Evolutionary conservation across 2,888 invertebrate species (phyloP), one percentile per base, ranked within the genome.

Genomic region (Chironomus tentans): DNA sequence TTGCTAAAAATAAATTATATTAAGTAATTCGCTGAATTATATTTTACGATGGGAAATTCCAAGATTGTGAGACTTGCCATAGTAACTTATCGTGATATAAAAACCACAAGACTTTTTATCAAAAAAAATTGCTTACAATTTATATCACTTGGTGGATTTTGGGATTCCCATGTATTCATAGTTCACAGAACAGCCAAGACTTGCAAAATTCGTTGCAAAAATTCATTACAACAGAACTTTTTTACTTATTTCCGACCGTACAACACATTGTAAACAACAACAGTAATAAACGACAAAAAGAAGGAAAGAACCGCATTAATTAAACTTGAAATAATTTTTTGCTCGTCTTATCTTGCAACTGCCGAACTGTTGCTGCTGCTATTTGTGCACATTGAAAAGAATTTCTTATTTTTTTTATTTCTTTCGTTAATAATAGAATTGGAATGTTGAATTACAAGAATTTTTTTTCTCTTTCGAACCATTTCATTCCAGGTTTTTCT

Each of bases 301-400:
- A 65, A 22, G 13, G 28, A 68, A 68, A 28, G 46, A 68, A 68
- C 38, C 68, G 46, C 74, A 74, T 68, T 68, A 74, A 68, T 74
- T 68, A 74, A 74, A 74, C 46, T 74, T 68, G 73, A 46, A 50
- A 38, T 38, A 50, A 50, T 50, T 50, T 73, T 50, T 48, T 38
- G 38, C 38, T 38, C 38, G 38, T 38, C 38, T 38, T 38, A 38
- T 24, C 21, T 50, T 50, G 61, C 72, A 62, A 73, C 72, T 73
- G 72, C 72, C 62, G 46, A 71, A 71, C 12, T 46, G 46, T 56
- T 56, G 22, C 65, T 65, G 24, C 62, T 62, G 62, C 62, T 50
- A 38, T 38, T 56, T n/a, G 15, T 56, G 56, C 56, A 18, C 56
- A 56, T 24, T 21, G 5, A 65, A 65, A 65, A 22, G 56, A 56